Conservation (phyloP, 2,113 vertebrate species). For the Ornithorhynchus anatinus region DNA sequence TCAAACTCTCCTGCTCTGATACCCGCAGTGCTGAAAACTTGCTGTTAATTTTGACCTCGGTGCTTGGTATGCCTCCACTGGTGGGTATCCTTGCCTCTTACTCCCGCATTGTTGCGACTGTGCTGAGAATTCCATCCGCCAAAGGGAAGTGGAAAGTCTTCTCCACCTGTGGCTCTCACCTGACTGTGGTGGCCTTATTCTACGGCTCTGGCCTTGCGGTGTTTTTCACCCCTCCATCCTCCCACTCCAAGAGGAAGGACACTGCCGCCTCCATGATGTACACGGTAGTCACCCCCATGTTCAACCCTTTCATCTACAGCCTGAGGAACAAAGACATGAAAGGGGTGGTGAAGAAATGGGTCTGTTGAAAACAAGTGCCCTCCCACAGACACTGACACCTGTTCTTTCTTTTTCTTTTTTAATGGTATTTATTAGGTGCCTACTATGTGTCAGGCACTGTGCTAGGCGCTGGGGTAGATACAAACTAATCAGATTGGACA, state of each 20-base stretch:
- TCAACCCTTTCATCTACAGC: slow-evolving; percentile 52
- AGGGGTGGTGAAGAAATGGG: slow-evolving; percentile 13
- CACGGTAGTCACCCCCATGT: slow-evolving; percentile 20
- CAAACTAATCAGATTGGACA: no score
- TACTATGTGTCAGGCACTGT: no score
- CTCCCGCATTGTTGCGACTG: not conserved
- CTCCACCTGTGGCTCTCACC: slow-evolving; percentile 31
- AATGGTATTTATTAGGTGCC: no score
- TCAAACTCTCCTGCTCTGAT: slow-evolving; percentile 42
- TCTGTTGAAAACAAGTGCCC: no score
- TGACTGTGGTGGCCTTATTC: slow-evolving; percentile 25
- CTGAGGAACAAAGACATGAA: slow-evolving; percentile 42
- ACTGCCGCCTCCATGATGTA: slow-evolving; percentile 28
- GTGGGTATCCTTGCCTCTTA: slow-evolving; percentile 33
- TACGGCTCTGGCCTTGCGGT: slow-evolving; percentile 27
- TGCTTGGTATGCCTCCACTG: no score
- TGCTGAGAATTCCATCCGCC: slow-evolving; percentile 19
- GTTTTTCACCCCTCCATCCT: slow-evolving; percentile 33
- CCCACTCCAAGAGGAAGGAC: slow-evolving; percentile 12
- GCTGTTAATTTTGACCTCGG: slow-evolving; percentile 1
- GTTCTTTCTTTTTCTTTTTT: no score
- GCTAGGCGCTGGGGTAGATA: no score
- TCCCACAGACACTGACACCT: no score
- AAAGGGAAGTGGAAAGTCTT: slow-evolving; percentile 40
- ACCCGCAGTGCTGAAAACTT: not conserved